Base-by-base conservation (phyloP, 2,797 vertebrate genomes). In the Bradypus variegatus region DNA sequence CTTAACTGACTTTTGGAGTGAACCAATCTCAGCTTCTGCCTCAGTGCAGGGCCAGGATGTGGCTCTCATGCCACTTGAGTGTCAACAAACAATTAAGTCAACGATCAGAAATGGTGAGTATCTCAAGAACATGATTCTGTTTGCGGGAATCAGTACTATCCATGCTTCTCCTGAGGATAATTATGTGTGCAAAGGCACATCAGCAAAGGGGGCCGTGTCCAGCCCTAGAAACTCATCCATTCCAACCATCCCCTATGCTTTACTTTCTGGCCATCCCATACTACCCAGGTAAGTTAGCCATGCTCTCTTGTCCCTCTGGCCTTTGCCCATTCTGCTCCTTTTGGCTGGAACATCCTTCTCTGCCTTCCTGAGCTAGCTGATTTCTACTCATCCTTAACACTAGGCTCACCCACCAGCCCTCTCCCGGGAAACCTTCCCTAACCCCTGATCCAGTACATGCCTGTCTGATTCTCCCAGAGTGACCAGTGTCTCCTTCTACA, bases 61-160 rank as follows among this genome's bases (percentile, higher is more conserved):
- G 73, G 87, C 89, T 86, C 60, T 79, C 70, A 88, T 80, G 70
- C 18, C 69, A 92, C 27, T 89, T 86, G 67, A 94, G 75, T 86
- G 87, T 92, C 81, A 94, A 38, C 93, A 90, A 81, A 91, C 93
- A 94, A 86, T 86, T 80, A 92, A 88, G 64, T 81, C 62, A 76
- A 69, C 86, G 82, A 95, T 89, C n/a, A 94, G 92, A 95, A 86
- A 78, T 53, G 69, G 76, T 72, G 85, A 94, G 62, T 82, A 89
- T 94, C 80, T 81, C 38, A 62, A 94, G 95, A 93, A 91, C 82
- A 93, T 91, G 88, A 86, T 72, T n/a, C 60, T 79, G 21, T 87
- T 82, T 93, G 81, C 84, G 76, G 67, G 50, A 76, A 94, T 65
- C 72, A 77, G 75, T 27, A 67, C 18, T 21, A 50, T 38, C 81